These are phyloP conservation scores for Megaceryle alcyon DNA, from an alignment of 2,797 vertebrate species.

Conservation along the genomic window DNA sequence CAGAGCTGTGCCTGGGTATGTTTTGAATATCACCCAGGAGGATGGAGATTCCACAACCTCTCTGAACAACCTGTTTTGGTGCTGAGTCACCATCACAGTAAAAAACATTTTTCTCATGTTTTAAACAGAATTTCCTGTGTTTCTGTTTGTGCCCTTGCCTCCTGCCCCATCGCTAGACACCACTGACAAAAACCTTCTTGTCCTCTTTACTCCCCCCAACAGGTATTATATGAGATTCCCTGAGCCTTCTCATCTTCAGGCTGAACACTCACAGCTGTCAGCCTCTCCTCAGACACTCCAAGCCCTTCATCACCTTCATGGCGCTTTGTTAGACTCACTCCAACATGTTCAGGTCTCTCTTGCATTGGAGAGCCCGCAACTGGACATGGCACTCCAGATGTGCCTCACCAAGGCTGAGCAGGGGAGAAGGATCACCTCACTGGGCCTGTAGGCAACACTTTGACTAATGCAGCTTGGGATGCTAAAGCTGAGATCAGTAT, in stretches of 20 bases:
- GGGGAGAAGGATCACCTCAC: not conserved
- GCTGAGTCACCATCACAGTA: not conserved
- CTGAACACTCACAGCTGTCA: not conserved
- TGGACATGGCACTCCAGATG: not conserved
- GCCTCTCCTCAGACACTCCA: not conserved
- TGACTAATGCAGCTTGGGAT: not conserved
- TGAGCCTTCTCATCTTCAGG: not conserved
- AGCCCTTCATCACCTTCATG: not conserved
- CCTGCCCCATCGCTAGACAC: not conserved
- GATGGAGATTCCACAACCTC: not conserved
- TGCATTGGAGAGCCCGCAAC: not conserved
- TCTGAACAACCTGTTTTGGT: not conserved
- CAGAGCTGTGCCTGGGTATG: fast-evolving
- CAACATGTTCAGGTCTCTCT: not conserved
- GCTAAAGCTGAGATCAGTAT: not conserved
- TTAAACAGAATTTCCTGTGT: not conserved
- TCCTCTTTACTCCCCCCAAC: not conserved
- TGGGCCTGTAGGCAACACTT: not conserved
- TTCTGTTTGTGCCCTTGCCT: not conserved
- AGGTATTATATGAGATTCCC: not conserved
- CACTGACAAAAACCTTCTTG: not conserved
- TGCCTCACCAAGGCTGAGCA: not conserved
- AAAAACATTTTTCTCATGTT: not conserved
- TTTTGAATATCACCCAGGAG: not conserved
- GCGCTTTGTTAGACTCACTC: not conserved